Conservation (phyloP, 2,797 vertebrate genomes). For the Melanotaenia trifasciata region DNA sequence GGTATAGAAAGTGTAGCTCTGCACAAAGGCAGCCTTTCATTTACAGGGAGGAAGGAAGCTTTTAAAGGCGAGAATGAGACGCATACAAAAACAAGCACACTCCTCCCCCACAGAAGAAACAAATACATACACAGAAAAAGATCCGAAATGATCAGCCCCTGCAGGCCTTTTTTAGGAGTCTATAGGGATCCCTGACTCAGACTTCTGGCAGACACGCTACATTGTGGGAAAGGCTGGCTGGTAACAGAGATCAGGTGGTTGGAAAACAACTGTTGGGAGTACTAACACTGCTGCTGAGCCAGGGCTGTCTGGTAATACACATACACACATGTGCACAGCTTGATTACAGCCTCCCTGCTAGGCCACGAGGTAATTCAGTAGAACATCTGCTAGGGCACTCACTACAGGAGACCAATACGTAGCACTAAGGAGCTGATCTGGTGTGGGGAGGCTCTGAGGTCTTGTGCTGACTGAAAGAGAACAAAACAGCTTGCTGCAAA, state of each 20-base stretch:
- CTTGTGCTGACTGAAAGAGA: conserved; percentile 40
- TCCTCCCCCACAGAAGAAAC: conserved; percentile 21
- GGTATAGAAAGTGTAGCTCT: conserved; percentile 32
- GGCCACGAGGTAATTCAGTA: conserved; percentile 60
- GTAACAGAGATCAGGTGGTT: conserved; percentile 62
- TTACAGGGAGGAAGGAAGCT: conserved; percentile 57
- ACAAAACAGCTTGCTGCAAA: conserved; percentile 61
- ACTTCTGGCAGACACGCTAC: conserved; percentile 49
- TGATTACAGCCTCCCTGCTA: conserved; percentile 65
- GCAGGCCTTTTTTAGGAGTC: conserved; percentile 33
- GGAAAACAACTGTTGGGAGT: conserved; percentile 65
- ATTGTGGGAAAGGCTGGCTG: conserved; percentile 55
- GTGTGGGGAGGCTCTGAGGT: conserved; percentile 34
- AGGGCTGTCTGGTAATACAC: conserved; percentile 38
- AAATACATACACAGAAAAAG: conserved; percentile 36
- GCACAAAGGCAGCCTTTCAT: conserved; percentile 65
- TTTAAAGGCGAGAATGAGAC: conserved; percentile 52
- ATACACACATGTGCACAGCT: conserved; percentile 40
- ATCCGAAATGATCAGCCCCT: conserved; percentile 46
- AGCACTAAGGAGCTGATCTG: conserved; percentile 31
- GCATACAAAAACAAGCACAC: conserved; percentile 39
- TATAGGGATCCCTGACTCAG: conserved; percentile 56
- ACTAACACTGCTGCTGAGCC: conserved; percentile 41
- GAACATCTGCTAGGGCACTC: conserved; percentile 75
- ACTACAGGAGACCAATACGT: conserved; percentile 40